Evolutionary conservation across 1,140 invertebrate genomes (phyloP), one percentile per base, ranked within the genome.

Genomic region (Bathynomus jamesi): DNA sequence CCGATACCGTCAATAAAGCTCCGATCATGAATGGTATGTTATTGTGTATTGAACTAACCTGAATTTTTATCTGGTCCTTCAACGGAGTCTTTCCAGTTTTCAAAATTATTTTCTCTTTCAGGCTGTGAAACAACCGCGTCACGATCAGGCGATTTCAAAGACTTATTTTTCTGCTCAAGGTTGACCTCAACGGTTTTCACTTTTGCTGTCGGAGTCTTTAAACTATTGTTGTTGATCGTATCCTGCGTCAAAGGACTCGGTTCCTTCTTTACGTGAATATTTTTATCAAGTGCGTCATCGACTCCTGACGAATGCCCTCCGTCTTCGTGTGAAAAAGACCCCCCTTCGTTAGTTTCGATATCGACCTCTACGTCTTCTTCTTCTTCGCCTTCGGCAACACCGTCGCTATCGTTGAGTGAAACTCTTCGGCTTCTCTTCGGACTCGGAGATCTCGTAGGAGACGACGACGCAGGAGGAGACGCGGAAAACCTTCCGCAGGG

Each of bases 271-370:
- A n/a, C n/a, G n/a, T n/a, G n/a, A 53, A 53, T 53, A 5, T 53
- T 53, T 53, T 21, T 53, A 21, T 53, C 40, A 53, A 53, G 40
- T 53, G 13, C 5, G 2, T 53, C 40, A 53, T 92, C n/a, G 95
- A 83, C 80, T 96, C 93, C 78, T 95, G 93, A 75, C 83, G 67
- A 0, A 82, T 83, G 70, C 74, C 76, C 82, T 95, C 95, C 1
- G 93, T 96, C 61, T 93, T 84, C 7, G 91, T 94, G 73, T 93
- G 84, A 46, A 93, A 80, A 94, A 92, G 79, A 95, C 95, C n/a
- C n/a, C n/a, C n/a, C 83, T 81, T 11, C n/a, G 4, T n/a, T 24
- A 60, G 67, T 61, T 29, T 69, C 67, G 7, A 69, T 61, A 61
- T 69, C 67, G n/a, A 69, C 28, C 13, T 69, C 67, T 1, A 27